A percentile compares a stretch with the other conserved stretches of the same genome.
phyloP scores from a whole-genome alignment of 1,140 invertebrate genomes.

The Eciton burchellii region DNA sequence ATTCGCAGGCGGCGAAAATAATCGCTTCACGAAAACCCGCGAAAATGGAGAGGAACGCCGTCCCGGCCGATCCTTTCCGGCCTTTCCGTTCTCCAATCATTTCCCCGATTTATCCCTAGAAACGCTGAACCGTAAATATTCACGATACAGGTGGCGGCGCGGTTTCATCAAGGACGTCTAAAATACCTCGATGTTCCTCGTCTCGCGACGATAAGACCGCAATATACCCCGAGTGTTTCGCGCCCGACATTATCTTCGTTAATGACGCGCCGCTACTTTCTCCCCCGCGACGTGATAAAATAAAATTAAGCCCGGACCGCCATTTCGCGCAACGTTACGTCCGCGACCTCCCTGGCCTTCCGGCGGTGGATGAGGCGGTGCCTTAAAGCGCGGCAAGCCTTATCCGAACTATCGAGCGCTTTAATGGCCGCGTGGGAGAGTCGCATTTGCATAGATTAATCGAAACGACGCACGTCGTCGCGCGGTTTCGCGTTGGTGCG shows the following conservation, averaged over 20 bases:
- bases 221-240: conserved; percentile 46
- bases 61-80: not conserved
- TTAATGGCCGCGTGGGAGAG: conserved; percentile 31
- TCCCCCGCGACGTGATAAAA: conserved; percentile 47
- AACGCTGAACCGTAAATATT: not conserved
- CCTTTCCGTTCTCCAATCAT: not conserved
- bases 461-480: not conserved
- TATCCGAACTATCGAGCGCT: conserved; percentile 28
- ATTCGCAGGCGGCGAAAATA: no score
- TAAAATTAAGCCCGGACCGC: conserved; percentile 53
- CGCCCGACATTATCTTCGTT: conserved; percentile 43
- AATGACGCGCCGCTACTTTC: conserved; percentile 36
- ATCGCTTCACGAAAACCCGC: no score
- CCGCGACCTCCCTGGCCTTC: not conserved
- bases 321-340: conserved; percentile 48
- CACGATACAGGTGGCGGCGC: not conserved
- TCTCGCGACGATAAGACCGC: conserved; percentile 21
- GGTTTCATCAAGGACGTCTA: conserved; percentile 43
- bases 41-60: no score
- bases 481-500: not conserved
- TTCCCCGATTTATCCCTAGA: not conserved
- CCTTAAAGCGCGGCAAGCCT: conserved; percentile 6
- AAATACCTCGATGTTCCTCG: not conserved
- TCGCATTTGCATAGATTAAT: conserved; percentile 60
- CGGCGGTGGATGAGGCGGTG: no score